These are phyloP conservation scores for Hymenopus coronatus DNA, from an alignment of 2,888 invertebrate species.

Conservation along the genomic window DNA sequence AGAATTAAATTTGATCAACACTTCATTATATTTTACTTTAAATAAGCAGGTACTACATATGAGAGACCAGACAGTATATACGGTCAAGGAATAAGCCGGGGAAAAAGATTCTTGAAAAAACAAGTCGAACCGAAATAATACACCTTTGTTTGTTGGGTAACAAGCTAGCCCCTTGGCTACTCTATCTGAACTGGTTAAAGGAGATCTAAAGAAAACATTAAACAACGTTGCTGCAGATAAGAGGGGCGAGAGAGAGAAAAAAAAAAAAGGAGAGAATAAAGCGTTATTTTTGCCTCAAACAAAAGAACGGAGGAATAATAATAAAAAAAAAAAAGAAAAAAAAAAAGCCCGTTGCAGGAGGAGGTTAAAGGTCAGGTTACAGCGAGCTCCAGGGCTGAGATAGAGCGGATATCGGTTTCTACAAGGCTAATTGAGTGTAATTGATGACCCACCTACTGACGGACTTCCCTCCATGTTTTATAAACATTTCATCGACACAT, in stretches of 20 bases:
- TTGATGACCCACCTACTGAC: not conserved
- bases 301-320: not conserved
- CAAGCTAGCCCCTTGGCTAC: not conserved
- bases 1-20: no score
- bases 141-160: not conserved
- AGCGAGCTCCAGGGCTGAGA: not conserved
- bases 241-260: not conserved
- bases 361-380: not conserved
- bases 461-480: not conserved
- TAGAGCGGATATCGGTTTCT: not conserved
- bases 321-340: not conserved
- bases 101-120: no score
- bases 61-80: no score
- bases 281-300: constrained; percentile 6
- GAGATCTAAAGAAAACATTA: not conserved
- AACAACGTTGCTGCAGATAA: not conserved
- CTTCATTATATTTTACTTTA: no score
- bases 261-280: constrained; percentile 4
- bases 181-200: not conserved
- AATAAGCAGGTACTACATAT: no score
- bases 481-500: not conserved
- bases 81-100: no score
- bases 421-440: not conserved
- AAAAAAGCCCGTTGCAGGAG: not conserved
- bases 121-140: not conserved